Conservation (phyloP, 92 coral and sea anemone species). For the Palythoa grandiflora region DNA sequence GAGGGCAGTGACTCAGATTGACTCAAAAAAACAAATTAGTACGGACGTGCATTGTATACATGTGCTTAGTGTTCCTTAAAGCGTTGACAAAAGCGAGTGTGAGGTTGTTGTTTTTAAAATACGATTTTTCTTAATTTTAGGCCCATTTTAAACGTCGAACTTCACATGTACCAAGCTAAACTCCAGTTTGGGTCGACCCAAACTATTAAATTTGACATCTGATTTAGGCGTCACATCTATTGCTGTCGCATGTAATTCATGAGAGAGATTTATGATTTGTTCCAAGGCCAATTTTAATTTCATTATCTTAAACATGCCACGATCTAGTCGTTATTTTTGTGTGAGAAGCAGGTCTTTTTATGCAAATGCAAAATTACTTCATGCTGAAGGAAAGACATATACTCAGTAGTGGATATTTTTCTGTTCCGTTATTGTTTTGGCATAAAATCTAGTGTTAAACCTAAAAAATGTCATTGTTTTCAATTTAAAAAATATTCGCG, state of each 20-base stretch:
- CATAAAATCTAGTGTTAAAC: constrained; percentile 8
- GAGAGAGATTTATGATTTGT: too few relatives aligned
- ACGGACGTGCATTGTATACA: not conserved
- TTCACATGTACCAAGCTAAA: too few relatives aligned
- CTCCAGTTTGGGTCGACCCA: too few relatives aligned
- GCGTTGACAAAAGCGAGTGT: not conserved
- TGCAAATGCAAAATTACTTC: too few relatives aligned
- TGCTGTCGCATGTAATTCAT: too few relatives aligned
- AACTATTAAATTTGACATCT: too few relatives aligned
- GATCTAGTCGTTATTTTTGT: too few relatives aligned
- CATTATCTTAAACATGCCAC: too few relatives aligned
- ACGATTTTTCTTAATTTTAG: not conserved
- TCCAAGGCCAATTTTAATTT: too few relatives aligned
- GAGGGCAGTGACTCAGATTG: constrained; percentile 5
- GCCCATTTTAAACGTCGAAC: too few relatives aligned
- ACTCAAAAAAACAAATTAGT: constrained; percentile 13
- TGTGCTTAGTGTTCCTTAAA: constrained; percentile 2
- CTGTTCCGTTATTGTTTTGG: not conserved
- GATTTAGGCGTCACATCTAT: too few relatives aligned
- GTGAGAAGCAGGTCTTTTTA: too few relatives aligned
- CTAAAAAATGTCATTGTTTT: constrained; percentile 24
- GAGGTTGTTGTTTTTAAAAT: not conserved
- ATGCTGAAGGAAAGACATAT: not conserved
- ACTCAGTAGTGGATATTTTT: not conserved
- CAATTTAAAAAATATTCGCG: constrained; percentile 2